phyloP scores from a whole-genome alignment of 2,113 vertebrate genomes.

The Bos taurus region DNA sequence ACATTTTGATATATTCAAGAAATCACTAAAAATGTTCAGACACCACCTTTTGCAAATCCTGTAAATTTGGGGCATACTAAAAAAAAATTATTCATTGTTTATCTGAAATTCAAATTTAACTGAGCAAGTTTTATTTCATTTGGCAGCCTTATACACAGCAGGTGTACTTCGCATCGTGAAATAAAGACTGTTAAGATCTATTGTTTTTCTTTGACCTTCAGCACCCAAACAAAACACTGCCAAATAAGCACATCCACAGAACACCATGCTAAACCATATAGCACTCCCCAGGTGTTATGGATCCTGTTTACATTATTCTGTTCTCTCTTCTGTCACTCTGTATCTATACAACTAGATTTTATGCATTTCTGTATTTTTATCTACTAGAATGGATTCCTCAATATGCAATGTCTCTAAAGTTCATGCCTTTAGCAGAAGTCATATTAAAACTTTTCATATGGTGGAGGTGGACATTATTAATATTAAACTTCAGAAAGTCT shows the following conservation, averaged over 20 bases:
- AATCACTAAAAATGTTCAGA: not conserved
- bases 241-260: not conserved
- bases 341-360: not conserved
- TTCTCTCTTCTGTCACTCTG: not conserved
- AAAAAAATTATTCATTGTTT: not conserved
- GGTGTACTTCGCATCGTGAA: not conserved
- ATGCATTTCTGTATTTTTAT: not conserved
- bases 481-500: not conserved
- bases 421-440: not conserved
- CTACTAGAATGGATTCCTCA: not conserved
- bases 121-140: not conserved
- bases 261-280: not conserved
- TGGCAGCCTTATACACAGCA: not conserved
- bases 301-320: not conserved
- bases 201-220: not conserved
- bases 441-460: not conserved
- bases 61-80: not conserved
- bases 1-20: not conserved
- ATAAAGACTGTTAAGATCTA: not conserved
- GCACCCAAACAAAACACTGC: not conserved
- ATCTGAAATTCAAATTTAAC: constrained; percentile 20
- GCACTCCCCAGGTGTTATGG: not conserved
- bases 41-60: not conserved
- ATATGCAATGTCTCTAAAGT: not conserved
- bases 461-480: not conserved